phyloP scores from a whole-genome alignment of 2,113 vertebrate species.

The Zosterops lateralis region DNA sequence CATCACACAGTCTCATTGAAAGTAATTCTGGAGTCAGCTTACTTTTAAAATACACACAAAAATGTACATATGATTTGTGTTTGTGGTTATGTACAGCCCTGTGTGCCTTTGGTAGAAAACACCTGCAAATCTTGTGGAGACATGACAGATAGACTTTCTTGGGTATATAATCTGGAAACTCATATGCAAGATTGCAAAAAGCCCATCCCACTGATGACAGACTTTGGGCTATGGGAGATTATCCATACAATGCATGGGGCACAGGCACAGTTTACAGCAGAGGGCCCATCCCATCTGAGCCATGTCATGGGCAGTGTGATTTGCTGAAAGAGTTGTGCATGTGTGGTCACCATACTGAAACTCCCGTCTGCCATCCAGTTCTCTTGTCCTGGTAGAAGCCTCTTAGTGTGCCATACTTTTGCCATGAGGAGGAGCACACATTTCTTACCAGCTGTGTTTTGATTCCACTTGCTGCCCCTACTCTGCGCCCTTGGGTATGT shows the following conservation, averaged over 20 bases:
- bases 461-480: background rate
- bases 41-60: background rate
- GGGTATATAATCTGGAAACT: background rate
- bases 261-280: fast-evolving
- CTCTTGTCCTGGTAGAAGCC: background rate
- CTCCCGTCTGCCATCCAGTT: background rate
- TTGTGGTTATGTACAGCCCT: background rate
- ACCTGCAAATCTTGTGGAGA: background rate
- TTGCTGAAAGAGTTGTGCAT: background rate
- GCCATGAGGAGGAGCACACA: background rate
- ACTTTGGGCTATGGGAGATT: background rate
- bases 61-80: background rate
- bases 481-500: background rate
- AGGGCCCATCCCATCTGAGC: background rate
- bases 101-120: background rate
- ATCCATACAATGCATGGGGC: background rate
- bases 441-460: background rate
- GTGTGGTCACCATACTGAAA: background rate
- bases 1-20: background rate
- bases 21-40: background rate
- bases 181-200: background rate
- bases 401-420: background rate
- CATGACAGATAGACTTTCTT: background rate
- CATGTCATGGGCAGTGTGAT: background rate
- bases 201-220: background rate